A percentile compares a stretch with the other conserved stretches of the same genome.
Evolutionary conservation across 2,113 vertebrate species (phyloP).

Genomic region (Haliaeetus leucogaster): DNA sequence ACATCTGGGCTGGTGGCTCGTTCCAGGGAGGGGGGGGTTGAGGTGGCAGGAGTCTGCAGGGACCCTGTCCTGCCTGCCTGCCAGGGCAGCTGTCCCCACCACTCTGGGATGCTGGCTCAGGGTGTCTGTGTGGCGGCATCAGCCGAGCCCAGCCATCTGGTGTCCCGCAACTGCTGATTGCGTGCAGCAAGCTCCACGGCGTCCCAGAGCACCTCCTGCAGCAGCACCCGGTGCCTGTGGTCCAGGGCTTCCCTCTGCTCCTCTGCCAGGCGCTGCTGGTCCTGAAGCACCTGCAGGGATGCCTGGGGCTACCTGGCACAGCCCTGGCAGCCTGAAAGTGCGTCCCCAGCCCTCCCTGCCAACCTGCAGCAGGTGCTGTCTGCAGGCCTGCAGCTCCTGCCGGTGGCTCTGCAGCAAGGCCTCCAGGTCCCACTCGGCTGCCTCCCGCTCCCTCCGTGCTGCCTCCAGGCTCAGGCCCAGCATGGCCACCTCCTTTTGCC

Average conservation of each 20-base stretch:
- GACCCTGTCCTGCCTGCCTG: fast-evolving
- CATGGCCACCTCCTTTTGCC: slow-evolving; percentile 66
- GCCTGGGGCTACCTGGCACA: too few relatives aligned
- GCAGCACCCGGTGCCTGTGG: slow-evolving; percentile 63
- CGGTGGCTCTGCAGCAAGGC: slow-evolving; percentile 62
- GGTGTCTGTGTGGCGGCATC: slow-evolving; percentile 11
- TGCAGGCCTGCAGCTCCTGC: slow-evolving; percentile 64
- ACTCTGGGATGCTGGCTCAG: fast-evolving
- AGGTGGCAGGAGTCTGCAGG: not conserved
- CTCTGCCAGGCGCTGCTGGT: slow-evolving; percentile 75
- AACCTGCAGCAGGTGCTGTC: slow-evolving; percentile 80
- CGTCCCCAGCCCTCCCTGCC: not conserved
- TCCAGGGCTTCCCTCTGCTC: slow-evolving; percentile 73
- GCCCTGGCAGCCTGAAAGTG: fast-evolving
- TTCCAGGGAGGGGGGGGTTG: too few relatives aligned
- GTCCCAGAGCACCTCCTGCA: slow-evolving; percentile 78
- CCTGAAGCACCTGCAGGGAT: slow-evolving; percentile 74
- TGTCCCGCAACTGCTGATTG: slow-evolving; percentile 74
- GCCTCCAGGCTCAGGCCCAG: slow-evolving; percentile 80
- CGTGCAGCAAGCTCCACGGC: slow-evolving; percentile 66
- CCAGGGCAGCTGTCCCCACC: fast-evolving
- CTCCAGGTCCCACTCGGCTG: slow-evolving; percentile 72
- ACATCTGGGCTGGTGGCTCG: not conserved
- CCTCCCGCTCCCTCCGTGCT: slow-evolving; percentile 70
- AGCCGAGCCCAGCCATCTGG: slow-evolving; percentile 23